Evolutionary conservation across 2,888 invertebrate genomes (phyloP), one percentile per base, ranked within the genome.

Genomic region (Trichopoda pennipes): DNA sequence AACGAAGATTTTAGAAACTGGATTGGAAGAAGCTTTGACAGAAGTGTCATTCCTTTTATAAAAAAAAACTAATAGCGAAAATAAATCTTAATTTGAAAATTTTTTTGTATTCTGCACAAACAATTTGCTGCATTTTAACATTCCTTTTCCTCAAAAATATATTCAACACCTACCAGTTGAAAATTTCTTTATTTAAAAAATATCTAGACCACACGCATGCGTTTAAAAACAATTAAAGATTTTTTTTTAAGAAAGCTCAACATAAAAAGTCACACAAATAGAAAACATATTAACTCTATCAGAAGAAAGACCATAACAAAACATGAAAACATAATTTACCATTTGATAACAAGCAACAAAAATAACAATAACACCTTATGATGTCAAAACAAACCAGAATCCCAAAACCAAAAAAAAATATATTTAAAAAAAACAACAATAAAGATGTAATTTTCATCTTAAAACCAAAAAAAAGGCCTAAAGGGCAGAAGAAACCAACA

Each of bases 261-360:
- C 38, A 72, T 47, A 49, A 64, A 58, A 19, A 35, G 28, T 28
- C 28, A n/a, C 14, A 32, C 44, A 58, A 35, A 32, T 58, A 17
- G 21, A 47, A 78, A 53, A 77, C 61, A 77, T 70, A 79, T 78
- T 75, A 78, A 78, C 81, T 77, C 73, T 64, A 77, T 81, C 81
- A 47, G 28, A 70, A 32, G 23, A 74, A 35, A 61, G 19, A 3
- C 47, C 35, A 75, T 44, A 75, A 73, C 68, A 68, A 73, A 78
- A 82, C 79, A 75, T 49, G 82, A 82, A 82, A 82, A 82, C 79
- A 82, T 82, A 82, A 82, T 82, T 82, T 82, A 82, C 70, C 61
- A 75, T 68, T 79, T 75, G 82, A 82, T 82, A 82, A 70, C 75
- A 82, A 63, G 47, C 75, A 75, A 68, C 72, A 76, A 60, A 28